Conservation (phyloP, 2,797 vertebrate species). For the Ceryle rudis region DNA sequence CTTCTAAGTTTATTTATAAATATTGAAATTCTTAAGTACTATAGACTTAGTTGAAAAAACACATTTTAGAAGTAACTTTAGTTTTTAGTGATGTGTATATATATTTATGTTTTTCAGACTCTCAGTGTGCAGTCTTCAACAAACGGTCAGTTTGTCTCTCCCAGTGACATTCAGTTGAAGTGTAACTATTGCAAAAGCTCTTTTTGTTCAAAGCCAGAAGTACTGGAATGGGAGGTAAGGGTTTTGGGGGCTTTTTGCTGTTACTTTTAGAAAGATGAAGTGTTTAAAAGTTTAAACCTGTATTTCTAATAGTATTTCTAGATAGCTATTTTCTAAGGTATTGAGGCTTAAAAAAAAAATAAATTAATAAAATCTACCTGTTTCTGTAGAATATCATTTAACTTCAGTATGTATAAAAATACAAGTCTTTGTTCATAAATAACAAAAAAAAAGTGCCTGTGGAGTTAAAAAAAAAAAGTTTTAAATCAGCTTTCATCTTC, state of each 20-base stretch:
- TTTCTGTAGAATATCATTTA: background rate
- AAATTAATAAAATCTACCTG: background rate
- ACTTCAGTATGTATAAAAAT: background rate
- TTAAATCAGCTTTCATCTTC: background rate
- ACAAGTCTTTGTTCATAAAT: background rate
- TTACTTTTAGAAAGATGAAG: background rate
- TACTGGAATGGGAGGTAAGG: constrained; percentile 97
- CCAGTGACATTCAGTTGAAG: constrained; percentile 90
- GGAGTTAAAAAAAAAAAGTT: background rate
- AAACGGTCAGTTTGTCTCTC: constrained; percentile 88
- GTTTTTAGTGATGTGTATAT: background rate
- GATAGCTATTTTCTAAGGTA: background rate
- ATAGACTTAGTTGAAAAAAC: background rate
- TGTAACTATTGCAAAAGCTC: constrained; percentile 95
- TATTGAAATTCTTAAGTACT: background rate
- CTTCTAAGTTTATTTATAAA: background rate
- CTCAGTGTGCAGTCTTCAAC: constrained; percentile 87
- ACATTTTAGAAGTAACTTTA: background rate
- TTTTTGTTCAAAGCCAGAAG: constrained; percentile 94
- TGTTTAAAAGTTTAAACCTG: background rate
- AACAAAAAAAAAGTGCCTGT: background rate
- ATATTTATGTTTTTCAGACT: constrained; percentile 82
- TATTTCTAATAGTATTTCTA: background rate
- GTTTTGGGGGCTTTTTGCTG: background rate
- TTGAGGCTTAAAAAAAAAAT: background rate